Base-by-base conservation (phyloP, 2,797 vertebrate genomes). In the Chelidonichthys spinosus region DNA sequence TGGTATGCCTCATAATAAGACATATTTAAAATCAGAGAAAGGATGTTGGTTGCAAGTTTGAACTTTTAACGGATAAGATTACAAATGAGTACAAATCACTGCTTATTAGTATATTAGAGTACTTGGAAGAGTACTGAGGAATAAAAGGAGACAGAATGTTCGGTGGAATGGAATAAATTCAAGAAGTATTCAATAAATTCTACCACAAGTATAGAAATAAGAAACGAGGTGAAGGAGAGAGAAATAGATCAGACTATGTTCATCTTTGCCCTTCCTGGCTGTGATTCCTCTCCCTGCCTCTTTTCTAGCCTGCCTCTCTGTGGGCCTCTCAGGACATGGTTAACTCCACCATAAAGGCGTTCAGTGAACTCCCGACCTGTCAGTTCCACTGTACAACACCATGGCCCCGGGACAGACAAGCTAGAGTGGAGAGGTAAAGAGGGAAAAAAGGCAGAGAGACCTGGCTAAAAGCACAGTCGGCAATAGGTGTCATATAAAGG, bases 401-500 rank as follows among this genome's bases (percentile, higher is more conserved):
- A 88, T 90, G 89, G 91, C 93, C 92, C 74, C 81, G 60, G 90
- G 92, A 90, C 85, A 90, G 87, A 87, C 81, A 85, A 81, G 89
- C 85, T 46, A 54, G 81, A 82, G 75, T 50, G 63, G 64, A 78
- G 84, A 86, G 85, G 80, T 82, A 76, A 73, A 75, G 72, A 69
- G 83, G 62, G 69, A 82, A 82, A 85, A 82, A 70, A 74, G 79
- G 83, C 64, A 72, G 69, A 69, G 66, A 89, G 82, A 85, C 84
- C 83, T 84, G 85, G 79, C 82, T 88, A 74, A 89, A 88, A 90
- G 84, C 86, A 72, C 80, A 89, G 78, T 49, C 74, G 88, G 90
- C 89, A 89, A 89, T 86, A 87, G 91, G 87, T 92, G 87, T 92
- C 88, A 90, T 90, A 90, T 91, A 91, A 92, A 83, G 79, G 86